These are phyloP conservation scores for Heliconius sara DNA, from an alignment of 2,888 invertebrate species.

Conservation along the genomic window DNA sequence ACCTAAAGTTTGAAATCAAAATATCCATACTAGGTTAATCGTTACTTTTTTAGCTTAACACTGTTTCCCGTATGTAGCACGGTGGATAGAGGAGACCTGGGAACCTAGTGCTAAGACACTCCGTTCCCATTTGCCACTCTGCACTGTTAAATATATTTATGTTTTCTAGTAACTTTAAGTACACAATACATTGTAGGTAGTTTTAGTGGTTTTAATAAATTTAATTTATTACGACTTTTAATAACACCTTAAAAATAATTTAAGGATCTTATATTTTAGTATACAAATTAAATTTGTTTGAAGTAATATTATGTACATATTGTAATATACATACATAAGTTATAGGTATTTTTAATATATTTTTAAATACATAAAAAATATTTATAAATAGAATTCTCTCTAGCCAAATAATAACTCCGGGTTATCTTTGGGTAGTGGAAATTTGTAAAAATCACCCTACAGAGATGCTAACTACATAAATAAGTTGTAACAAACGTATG, in stretches of 20 bases:
- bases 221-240: conserved; percentile 21
- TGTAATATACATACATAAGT: not conserved
- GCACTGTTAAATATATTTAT: not conserved
- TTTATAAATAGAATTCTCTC: no score
- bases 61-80: no score
- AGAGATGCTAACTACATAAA: no score
- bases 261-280: not conserved
- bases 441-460: no score
- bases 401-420: no score
- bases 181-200: not conserved
- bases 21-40: not conserved
- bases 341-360: no score
- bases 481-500: no score
- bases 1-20: not conserved
- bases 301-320: not conserved
- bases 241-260: conserved; percentile 21
- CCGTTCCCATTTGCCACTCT: not conserved
- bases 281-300: conserved; percentile 7
- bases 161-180: not conserved
- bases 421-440: no score
- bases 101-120: not conserved
- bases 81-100: not conserved
- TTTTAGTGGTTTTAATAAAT: conserved; percentile 18
- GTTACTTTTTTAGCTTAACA: not conserved
- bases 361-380: no score